Evolutionary conservation across 2,888 invertebrate genomes (phyloP), one percentile per base, ranked within the genome.

Genomic region (Aplocera efformata): DNA sequence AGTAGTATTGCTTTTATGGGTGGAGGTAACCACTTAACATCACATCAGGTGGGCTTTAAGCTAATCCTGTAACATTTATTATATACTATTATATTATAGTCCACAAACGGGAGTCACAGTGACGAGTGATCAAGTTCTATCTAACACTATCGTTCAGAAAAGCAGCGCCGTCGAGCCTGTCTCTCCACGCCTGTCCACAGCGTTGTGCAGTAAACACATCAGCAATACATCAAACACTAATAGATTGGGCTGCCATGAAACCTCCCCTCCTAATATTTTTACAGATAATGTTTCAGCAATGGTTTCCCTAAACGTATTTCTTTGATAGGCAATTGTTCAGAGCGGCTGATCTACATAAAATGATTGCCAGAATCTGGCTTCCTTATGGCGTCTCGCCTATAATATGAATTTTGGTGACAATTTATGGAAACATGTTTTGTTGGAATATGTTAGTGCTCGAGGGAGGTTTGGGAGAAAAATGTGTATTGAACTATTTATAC

Each of bases 261-360:
- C 17, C 17, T 32, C 32, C 39, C 39, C 38, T 39, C 23, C 24
- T 24, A 40, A 40, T 40, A 40, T 40, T 33, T 40, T 32, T 25
- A 20, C 28, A 28, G 29, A 40, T 33, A 37, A 33, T 40, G 29
- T 33, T 33, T 23, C 29, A 29, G 23, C 33, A 33, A 33, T 22
- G 20, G 32, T 27, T 39, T 28, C 33, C 30, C 39, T 40, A 25
- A 40, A 29, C 33, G 39, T 33, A 40, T 40, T 33, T 28, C 29
- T 40, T 33, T 40, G 39, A 40, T 40, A 40, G 39, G 33, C 39
- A 40, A 33, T 40, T 40, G 33, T 40, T 40, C 39, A 32, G 8
- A 33, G 29, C 33, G 39, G 11, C 39, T 33, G 33, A 44, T 36
- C 44, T 37, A 39, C 42, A 42, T 32, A 36, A 36, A 38, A 45